phyloP scores from a whole-genome alignment of 2,797 vertebrate genomes.

The Oreortyx pictus region DNA sequence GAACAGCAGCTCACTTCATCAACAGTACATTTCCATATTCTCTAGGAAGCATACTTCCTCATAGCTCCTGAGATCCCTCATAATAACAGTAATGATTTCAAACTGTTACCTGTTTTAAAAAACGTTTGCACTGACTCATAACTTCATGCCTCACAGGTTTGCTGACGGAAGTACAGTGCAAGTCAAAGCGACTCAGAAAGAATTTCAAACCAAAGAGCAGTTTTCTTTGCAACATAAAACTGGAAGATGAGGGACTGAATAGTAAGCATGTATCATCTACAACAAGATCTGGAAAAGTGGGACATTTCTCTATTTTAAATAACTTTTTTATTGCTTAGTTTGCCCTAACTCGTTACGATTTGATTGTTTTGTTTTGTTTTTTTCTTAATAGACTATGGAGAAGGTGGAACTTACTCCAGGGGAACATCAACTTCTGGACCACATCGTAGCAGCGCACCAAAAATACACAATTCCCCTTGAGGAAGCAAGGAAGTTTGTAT shows the following conservation, averaged over 20 bases:
- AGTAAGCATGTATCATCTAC: conserved; percentile 88
- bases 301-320: conserved; percentile 21
- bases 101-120: neutral
- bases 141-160: conserved; percentile 81
- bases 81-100: neutral
- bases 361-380: neutral
- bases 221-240: conserved; percentile 75
- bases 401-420: conserved; percentile 84
- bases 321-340: neutral
- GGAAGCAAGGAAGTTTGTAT: conserved; percentile 85
- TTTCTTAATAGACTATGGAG: conserved; percentile 56
- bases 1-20: neutral
- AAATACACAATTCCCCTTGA: conserved; percentile 82
- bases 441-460: conserved; percentile 89
- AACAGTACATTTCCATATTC: neutral
- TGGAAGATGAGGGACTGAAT: conserved; percentile 84
- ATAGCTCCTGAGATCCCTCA: neutral
- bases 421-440: conserved; percentile 88
- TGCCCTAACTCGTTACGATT: neutral
- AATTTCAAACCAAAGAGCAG: conserved; percentile 83
- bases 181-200: conserved; percentile 93
- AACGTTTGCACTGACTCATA: neutral
- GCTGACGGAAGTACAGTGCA: conserved; percentile 95
- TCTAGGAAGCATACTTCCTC: neutral
- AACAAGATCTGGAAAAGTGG: conserved; percentile 86